Percentiles rank a stretch among this genome's conserved stretches.
Conservation (phyloP, 1,140 invertebrate genomes). For the Neodiprion fabricii region DNA sequence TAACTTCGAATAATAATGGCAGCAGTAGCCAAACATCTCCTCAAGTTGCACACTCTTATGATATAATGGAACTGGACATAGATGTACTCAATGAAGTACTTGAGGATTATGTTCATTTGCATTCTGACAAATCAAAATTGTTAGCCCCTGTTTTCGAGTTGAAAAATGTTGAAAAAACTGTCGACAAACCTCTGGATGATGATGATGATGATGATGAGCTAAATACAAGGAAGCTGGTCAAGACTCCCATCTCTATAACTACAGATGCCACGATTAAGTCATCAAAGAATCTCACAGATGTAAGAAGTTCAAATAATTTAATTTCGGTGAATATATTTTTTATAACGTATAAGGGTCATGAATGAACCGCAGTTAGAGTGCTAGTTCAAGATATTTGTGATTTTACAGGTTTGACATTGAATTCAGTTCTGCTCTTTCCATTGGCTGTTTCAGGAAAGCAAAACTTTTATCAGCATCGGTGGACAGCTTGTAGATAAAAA, state of each 20-base stretch:
- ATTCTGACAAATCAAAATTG: background rate
- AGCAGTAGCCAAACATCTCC: background rate
- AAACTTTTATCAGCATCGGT: background rate
- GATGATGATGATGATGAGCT: background rate
- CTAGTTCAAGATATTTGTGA: background rate
- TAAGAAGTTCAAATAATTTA: background rate
- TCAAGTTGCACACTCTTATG: background rate
- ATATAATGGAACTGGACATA: background rate
- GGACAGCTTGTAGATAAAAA: conserved; percentile 3
- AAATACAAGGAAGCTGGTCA: background rate
- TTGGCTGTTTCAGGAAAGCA: background rate
- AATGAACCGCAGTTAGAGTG: background rate
- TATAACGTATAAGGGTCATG: background rate
- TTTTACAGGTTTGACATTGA: background rate
- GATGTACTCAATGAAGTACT: background rate
- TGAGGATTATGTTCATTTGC: background rate
- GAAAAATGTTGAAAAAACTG: background rate
- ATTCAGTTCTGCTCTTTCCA: background rate
- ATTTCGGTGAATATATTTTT: background rate
- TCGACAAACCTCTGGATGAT: background rate
- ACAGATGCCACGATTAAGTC: background rate
- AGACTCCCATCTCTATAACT: background rate
- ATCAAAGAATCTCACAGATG: background rate
- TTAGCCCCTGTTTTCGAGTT: background rate
- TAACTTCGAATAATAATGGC: background rate